Conservation (phyloP, 1,140 invertebrate genomes). For the Drosophila busckii region DNA sequence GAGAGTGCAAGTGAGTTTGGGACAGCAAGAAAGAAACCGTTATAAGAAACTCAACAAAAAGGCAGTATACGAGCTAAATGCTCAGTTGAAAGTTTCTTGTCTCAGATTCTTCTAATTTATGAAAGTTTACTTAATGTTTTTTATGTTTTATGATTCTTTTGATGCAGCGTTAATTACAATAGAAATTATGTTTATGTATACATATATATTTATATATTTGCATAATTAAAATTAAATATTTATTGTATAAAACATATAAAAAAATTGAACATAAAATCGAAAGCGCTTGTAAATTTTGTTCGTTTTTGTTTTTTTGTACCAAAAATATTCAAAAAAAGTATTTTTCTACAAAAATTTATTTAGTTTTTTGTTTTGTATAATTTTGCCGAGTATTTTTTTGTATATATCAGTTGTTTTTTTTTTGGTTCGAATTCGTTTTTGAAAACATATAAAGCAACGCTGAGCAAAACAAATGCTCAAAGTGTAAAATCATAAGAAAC, state of each 20-base stretch:
- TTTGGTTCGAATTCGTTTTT: slow-evolving; percentile 62
- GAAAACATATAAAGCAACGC: slow-evolving; percentile 52
- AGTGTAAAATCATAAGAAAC: slow-evolving; percentile 52
- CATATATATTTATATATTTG: slow-evolving; percentile 69
- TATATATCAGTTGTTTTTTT: slow-evolving; percentile 25
- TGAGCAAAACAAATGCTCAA: slow-evolving; percentile 29
- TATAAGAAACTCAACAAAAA: slow-evolving; percentile 21
- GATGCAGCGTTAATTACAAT: slow-evolving; percentile 70
- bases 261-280: slow-evolving; percentile 38
- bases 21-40: slow-evolving; percentile 18
- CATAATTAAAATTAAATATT: slow-evolving; percentile 62
- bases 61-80: slow-evolving; percentile 1
- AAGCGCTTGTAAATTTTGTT: slow-evolving; percentile 45
- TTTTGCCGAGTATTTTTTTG: slow-evolving; percentile 57
- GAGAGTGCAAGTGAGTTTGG: background rate
- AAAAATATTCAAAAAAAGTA: slow-evolving; percentile 39
- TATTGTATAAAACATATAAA: slow-evolving; percentile 46
- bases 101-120: slow-evolving; percentile 20
- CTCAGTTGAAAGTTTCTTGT: too few relatives aligned
- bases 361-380: too few relatives aligned
- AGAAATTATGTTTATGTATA: slow-evolving; percentile 58
- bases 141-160: slow-evolving; percentile 22
- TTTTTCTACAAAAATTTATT: slow-evolving; percentile 44
- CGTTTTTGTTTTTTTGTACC: slow-evolving; percentile 31
- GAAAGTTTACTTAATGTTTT: slow-evolving; percentile 23